These are phyloP conservation scores for Bubalus kerabau DNA, from an alignment of 2,113 vertebrate genomes.

Conservation along the genomic window DNA sequence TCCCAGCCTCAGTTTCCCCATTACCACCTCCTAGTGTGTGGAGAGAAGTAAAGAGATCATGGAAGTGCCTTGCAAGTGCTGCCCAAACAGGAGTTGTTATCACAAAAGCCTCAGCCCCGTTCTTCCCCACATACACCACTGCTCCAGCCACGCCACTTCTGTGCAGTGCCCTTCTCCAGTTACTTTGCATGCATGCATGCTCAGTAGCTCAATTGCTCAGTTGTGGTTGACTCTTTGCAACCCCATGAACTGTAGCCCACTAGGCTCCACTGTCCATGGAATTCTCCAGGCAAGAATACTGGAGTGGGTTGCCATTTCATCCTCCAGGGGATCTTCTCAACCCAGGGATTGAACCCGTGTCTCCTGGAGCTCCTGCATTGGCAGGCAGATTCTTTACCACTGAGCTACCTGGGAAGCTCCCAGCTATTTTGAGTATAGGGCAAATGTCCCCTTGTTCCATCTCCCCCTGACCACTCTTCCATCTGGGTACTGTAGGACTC, in stretches of 20 bases:
- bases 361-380: background rate
- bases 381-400: background rate
- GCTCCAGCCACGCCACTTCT: background rate
- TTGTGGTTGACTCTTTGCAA: background rate
- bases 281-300: background rate
- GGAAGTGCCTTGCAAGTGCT: background rate
- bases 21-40: background rate
- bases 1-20: background rate
- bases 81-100: background rate
- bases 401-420: background rate
- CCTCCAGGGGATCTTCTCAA: background rate
- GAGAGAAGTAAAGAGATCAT: background rate
- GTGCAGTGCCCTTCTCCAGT: background rate
- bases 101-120: background rate
- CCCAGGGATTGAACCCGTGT: background rate
- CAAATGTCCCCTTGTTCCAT: background rate
- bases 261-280: background rate
- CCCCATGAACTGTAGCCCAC: background rate
- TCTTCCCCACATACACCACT: accelerated
- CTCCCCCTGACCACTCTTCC: accelerated
- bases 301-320: background rate
- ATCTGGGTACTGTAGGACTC: background rate
- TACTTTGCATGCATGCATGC: accelerated
- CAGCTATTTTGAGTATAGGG: background rate
- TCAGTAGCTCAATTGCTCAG: background rate